phyloP scores from a whole-genome alignment of 1,140 invertebrate genomes.

The Centruroides vittatus region DNA sequence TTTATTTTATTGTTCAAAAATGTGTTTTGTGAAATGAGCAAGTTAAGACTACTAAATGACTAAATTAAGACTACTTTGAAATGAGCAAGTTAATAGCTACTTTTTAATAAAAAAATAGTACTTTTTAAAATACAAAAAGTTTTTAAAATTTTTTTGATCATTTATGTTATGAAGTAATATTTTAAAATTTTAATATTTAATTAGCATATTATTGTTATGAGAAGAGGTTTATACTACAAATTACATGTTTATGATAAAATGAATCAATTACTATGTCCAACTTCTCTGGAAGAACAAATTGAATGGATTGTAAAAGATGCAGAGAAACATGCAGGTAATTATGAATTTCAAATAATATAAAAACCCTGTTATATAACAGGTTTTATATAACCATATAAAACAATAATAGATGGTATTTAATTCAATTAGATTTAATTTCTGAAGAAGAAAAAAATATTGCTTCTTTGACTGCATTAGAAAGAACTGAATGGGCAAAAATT shows the following conservation, averaged over 20 bases:
- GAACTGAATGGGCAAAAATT: conserved; percentile 33
- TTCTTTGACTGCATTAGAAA: conserved; percentile 32
- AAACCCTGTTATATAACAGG: too few relatives aligned
- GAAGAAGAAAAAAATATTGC: conserved; percentile 29
- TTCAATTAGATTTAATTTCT: conserved; percentile 22
- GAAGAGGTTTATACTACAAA: conserved; percentile 31
- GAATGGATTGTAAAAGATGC: conserved; percentile 35
- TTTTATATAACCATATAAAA: too few relatives aligned
- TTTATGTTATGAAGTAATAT: too few relatives aligned
- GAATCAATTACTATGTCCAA: conserved; percentile 29
- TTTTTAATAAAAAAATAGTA: too few relatives aligned
- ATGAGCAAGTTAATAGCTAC: too few relatives aligned
- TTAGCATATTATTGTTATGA: conserved; percentile 31
- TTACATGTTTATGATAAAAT: conserved; percentile 32
- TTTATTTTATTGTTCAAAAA: too few relatives aligned
- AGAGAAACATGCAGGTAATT: conserved; percentile 25
- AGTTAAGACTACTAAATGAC: too few relatives aligned
- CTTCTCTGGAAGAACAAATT: conserved; percentile 30
- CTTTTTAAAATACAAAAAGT: too few relatives aligned
- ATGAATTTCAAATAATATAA: not conserved
- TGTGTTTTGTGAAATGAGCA: too few relatives aligned
- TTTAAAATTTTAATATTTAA: not conserved
- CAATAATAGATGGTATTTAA: too few relatives aligned
- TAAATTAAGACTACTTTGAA: too few relatives aligned
- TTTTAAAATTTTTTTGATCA: too few relatives aligned